Evolutionary conservation across 2,113 vertebrate species (phyloP), one percentile per base, ranked within the genome.

Genomic region (Labeo catla): DNA sequence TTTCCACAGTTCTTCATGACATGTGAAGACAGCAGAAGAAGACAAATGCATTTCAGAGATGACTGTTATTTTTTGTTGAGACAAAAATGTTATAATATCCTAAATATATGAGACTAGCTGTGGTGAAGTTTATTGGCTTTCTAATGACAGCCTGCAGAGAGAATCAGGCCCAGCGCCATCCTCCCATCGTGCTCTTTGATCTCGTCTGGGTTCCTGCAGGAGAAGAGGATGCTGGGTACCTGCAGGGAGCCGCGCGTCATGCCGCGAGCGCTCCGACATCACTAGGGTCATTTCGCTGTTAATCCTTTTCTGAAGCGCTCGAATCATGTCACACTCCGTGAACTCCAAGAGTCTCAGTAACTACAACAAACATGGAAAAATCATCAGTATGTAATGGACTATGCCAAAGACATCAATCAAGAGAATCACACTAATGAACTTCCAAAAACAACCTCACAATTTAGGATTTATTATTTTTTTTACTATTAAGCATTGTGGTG

Each of bases 291-390:
- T 86, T 72, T 95, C 92, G 83, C 88, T 89, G 73, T 87, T 92
- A 66, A 95, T 91, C 91, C 92, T 96, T 88, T 89, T 95, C 89
- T 93, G 89, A 80, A 94, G 84, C 6, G 94, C 90, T 85, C 83
- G 88, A 86, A 96, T 95, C 95, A 93, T 94, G 81, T 94, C 93
- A 54, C 93, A 93, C 92, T 96, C 93, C 21, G 92, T 87, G 86
- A 89, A 94, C 93, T 96, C 94, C 91, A 96, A 90, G 85, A 96
- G 93, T 34, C 94, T 95, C 89, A 94, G 91, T 87, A 97, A 91
- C 95, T 96, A 89, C 73, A 54, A 76, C 65, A 50, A 43, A 43
- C 21, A 83, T n/a, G 77, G 39, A 36, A 86, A 68, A 61, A 8
- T 83, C 39, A 66, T 36, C 12, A 78, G 15, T 7, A 28, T 50